Percentiles rank a stretch among this genome's conserved stretches.
Evolutionary conservation across 2,797 vertebrate species (phyloP).

Genomic region (Vireo griseus): DNA sequence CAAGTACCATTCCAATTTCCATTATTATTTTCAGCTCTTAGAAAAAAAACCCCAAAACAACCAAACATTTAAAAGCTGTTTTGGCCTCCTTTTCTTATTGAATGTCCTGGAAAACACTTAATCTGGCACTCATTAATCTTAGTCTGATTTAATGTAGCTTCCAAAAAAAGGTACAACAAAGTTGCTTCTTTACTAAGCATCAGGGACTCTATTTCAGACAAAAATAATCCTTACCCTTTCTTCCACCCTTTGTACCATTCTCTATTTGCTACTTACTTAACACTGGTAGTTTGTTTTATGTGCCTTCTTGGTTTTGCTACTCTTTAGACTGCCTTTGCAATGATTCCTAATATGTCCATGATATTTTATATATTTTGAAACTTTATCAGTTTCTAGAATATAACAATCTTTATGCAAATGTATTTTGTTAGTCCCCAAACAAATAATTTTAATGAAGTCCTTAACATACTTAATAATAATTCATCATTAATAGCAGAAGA

Average conservation of each 20-base stretch:
- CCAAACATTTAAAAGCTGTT: background rate
- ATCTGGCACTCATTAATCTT: background rate
- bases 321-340: background rate
- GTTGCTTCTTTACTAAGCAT: background rate
- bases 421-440: background rate
- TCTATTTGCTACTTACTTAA: background rate
- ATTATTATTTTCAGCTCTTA: background rate
- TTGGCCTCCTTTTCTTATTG: background rate
- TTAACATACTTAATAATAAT: background rate
- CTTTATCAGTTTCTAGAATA: background rate
- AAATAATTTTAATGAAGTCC: background rate
- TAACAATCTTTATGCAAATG: background rate
- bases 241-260: background rate
- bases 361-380: background rate
- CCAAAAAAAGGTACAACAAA: background rate
- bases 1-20: background rate
- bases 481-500: background rate
- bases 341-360: background rate
- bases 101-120: background rate
- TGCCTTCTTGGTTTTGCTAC: background rate
- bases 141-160: background rate
- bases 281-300: background rate
- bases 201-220: background rate
- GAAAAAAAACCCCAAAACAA: background rate
- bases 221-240: background rate